Evolutionary conservation across 2,113 vertebrate genomes (phyloP), one percentile per base, ranked within the genome.

Genomic region (Hucho hucho): DNA sequence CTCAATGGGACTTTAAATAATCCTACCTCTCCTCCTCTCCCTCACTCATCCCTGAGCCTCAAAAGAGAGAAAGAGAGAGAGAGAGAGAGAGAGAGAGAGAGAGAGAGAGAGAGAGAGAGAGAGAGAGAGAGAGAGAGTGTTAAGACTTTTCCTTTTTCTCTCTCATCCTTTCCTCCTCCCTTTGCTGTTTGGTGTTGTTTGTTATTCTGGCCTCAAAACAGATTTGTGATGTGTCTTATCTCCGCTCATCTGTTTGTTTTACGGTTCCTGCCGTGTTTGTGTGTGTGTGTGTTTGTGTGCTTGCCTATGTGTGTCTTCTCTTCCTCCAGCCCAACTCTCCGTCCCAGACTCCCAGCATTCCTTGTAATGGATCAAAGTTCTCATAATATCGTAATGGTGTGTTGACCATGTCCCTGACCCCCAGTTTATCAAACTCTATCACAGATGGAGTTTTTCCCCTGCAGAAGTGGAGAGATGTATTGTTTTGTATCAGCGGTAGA

Each of bases 221-320:
- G 61, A 79, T 56, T 64, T 83, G 83, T 80, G 77, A 87, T 82
- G 79, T 83, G 67, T 86, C 74, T 76, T 84, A 85, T 89, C 86
- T 78, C 77, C 6, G 18, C 2, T 79, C 77, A 79, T 90, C 85
- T 78, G 75, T 86, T 83, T 87, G 76, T 18, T 83, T 79, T 75
- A 75, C 66, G 59, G 81, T 85, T 80, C 77, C 78, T 85, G 81
- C 1, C 76, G 72, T 43, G 75, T 74, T 4, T 29, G 1, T 47
- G 46, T 47, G 43, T 47, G 43, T 12, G 12, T 47, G 46, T 47
- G 12, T 11, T 7, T 47, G 13, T 47, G 46, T 47, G 0, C 46
- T 47, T 47, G 3, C 46, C 13, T 76, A 49, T 16, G 3, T 14
- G 9, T 12, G 7, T 59, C 6, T 26, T 32, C 61, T 69, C 25